A percentile compares a stretch with the other conserved stretches of the same genome.
Evolutionary conservation across 2,797 vertebrate genomes (phyloP).

Genomic region (Pipistrellus pipistrellus): DNA sequence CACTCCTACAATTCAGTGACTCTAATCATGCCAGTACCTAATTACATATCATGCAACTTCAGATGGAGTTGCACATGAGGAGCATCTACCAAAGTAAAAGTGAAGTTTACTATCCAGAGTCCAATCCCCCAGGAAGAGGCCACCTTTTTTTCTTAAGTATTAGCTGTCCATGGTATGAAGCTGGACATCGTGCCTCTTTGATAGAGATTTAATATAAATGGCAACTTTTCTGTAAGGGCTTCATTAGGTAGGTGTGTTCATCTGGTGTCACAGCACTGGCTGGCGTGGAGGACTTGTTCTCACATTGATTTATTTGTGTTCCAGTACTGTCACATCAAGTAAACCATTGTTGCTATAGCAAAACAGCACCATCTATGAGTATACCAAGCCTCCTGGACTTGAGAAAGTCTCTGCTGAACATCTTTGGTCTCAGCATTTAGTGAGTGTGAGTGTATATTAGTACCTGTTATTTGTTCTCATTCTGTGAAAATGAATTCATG

Average conservation of each 20-base stretch:
- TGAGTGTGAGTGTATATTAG: not conserved
- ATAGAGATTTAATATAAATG: not conserved
- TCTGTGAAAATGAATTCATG: conserved; percentile 62
- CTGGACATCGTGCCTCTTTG: not conserved
- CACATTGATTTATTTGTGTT: not conserved
- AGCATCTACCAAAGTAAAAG: not conserved
- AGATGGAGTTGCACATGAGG: not conserved
- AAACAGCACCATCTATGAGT: not conserved
- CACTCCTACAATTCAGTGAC: not conserved
- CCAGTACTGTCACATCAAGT: not conserved
- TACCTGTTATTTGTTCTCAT: conserved; percentile 66
- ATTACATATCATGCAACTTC: not conserved
- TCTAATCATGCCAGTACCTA: not conserved
- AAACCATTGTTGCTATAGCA: not conserved
- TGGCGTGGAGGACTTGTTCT: not conserved
- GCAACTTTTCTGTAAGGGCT: not conserved
- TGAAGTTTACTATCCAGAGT: not conserved
- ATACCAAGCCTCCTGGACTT: not conserved
- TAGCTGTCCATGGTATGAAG: not conserved
- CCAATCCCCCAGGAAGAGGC: not conserved
- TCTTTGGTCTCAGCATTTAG: not conserved
- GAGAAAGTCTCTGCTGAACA: not conserved
- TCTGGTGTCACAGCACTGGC: not conserved
- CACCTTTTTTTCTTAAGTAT: not conserved
- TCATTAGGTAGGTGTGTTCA: not conserved